A percentile compares a stretch with the other conserved stretches of the same genome.
These are phyloP conservation scores for Cephalotes varians DNA, from an alignment of 2,888 invertebrate species.

Conservation along the genomic window DNA sequence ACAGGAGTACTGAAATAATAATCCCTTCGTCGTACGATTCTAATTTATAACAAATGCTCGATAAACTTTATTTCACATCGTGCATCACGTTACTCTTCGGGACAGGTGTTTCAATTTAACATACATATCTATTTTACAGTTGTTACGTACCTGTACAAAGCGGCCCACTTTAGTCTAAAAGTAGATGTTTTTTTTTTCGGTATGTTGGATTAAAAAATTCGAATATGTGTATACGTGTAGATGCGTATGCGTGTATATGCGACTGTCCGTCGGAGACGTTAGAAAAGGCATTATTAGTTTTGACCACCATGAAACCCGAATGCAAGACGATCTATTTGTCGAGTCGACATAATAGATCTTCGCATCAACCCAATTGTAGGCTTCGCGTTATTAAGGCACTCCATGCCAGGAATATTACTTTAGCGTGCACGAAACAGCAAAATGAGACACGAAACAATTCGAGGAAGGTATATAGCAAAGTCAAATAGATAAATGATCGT, in stretches of 20 bases:
- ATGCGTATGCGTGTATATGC: slow-evolving; percentile 7
- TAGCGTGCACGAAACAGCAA: slow-evolving; percentile 64
- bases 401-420: slow-evolving; percentile 78
- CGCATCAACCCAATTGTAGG: slow-evolving; percentile 54
- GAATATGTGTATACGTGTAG: slow-evolving; percentile 2
- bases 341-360: slow-evolving; percentile 66
- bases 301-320: slow-evolving; percentile 56
- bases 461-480: neutral
- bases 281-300: slow-evolving; percentile 57
- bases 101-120: slow-evolving; percentile 28
- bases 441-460: slow-evolving; percentile 60
- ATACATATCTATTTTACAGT: slow-evolving; percentile 3
- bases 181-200: neutral
- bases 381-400: slow-evolving; percentile 78
- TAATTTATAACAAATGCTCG: slow-evolving; percentile 73
- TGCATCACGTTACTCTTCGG: slow-evolving; percentile 66
- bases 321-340: slow-evolving; percentile 53
- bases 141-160: slow-evolving; percentile 1
- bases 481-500: slow-evolving; percentile 48
- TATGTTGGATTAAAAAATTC: neutral
- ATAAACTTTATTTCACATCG: slow-evolving; percentile 77
- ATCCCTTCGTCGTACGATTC: slow-evolving; percentile 7
- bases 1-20: slow-evolving; percentile 19
- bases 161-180: neutral
- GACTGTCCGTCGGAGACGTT: slow-evolving; percentile 42